Evolutionary conservation across 2,888 invertebrate species (phyloP).

Genomic region (Yponomeuta evonymella): DNA sequence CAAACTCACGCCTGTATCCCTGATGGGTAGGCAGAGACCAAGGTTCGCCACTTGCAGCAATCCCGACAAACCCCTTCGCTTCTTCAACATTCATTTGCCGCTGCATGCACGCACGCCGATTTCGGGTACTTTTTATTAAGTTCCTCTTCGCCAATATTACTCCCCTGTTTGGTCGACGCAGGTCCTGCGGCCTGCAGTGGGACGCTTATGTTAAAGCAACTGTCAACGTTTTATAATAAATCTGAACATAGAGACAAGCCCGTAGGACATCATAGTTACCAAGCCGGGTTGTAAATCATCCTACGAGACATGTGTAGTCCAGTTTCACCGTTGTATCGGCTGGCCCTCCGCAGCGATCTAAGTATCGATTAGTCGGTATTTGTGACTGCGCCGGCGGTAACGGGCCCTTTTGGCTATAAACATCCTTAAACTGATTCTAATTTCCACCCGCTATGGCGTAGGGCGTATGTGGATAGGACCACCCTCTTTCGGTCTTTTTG

Average conservation of each 20-base stretch:
- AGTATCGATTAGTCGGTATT: constrained; percentile 58
- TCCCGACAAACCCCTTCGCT: neutral
- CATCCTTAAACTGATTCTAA: constrained; percentile 61
- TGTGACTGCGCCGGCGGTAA: constrained; percentile 50
- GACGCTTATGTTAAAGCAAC: too few species aligned
- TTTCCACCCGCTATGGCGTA: constrained; percentile 33
- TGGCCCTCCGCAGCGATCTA: constrained; percentile 31
- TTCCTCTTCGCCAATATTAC: too few species aligned
- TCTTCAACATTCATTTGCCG: neutral
- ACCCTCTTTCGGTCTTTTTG: neutral
- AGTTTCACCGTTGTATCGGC: neutral
- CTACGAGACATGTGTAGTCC: neutral
- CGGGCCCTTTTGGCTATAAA: constrained; percentile 45
- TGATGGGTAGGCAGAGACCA: too few species aligned
- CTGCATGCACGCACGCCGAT: neutral
- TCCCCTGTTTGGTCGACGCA: too few species aligned
- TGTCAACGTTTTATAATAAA: too few species aligned
- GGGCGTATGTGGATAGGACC: constrained; percentile 33
- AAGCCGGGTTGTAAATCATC: too few species aligned
- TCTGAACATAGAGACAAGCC: too few species aligned
- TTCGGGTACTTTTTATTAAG: too few species aligned
- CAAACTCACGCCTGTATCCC: too few species aligned
- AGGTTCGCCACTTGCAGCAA: too few species aligned
- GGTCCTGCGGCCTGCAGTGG: too few species aligned
- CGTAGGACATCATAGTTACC: too few species aligned